Evolutionary conservation across 2,797 vertebrate genomes (phyloP).

Genomic region (Sarcophilus harrisii): DNA sequence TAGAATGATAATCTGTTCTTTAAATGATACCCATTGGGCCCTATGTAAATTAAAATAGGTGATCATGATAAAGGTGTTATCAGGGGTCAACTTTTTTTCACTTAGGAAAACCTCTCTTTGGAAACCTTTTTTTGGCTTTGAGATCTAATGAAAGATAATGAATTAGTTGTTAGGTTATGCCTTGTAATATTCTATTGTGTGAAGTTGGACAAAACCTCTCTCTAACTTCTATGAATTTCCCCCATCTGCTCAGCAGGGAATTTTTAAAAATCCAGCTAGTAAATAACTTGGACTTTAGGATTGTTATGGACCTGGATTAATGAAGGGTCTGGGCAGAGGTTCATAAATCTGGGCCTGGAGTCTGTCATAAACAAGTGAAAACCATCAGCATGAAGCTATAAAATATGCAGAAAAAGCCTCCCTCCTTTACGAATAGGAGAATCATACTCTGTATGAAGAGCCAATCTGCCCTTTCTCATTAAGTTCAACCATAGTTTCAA

Average conservation of each 20-base stretch:
- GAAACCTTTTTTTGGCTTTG: not conserved
- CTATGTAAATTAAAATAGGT: not conserved
- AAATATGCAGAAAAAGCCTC: constrained; percentile 5
- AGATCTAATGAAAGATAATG: not conserved
- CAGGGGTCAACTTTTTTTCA: not conserved
- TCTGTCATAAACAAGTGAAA: constrained; percentile 13
- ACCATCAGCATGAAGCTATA: not conserved
- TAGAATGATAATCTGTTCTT: not conserved
- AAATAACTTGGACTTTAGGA: not conserved
- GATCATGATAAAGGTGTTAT: not conserved
- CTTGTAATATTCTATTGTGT: not conserved
- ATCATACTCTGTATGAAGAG: constrained; percentile 17
- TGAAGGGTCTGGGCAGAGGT: not conserved
- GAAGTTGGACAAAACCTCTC: not conserved
- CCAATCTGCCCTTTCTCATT: not conserved
- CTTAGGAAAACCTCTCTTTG: not conserved
- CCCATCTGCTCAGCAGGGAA: not conserved
- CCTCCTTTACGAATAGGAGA: not conserved
- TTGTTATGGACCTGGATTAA: constrained; percentile 21
- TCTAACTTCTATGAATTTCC: not conserved
- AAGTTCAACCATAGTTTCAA: not conserved
- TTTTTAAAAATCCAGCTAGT: constrained; percentile 23
- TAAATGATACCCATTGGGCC: not conserved
- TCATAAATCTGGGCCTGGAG: constrained; percentile 19
- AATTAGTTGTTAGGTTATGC: not conserved